Base-by-base conservation (phyloP, 1,140 invertebrate species). In the Pogonus chalceus region DNA sequence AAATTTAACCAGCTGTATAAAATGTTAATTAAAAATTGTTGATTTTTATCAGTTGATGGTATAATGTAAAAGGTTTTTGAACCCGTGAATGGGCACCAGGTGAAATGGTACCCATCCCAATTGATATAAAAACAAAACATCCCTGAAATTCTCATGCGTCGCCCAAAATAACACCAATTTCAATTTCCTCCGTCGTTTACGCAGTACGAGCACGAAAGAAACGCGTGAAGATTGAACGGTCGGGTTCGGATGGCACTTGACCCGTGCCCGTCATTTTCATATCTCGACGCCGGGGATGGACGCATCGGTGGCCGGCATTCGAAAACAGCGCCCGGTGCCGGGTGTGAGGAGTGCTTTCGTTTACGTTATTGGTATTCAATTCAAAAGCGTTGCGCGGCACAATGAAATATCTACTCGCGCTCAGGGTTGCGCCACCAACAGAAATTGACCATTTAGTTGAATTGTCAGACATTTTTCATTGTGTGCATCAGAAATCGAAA, bases 361-460 rank as follows among this genome's bases (percentile, higher is more conserved):
- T 43, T 12, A 43, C 9, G 37, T 43, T 43, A 43, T 43, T 43
- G 37, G 37, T 43, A 43, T 43, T 43, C 37, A 43, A 43, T 43
- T 43, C 37, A 18, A 18, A 43, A 43, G 37, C 37, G 18, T 10
- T 10, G 18, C 26, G 7, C 7, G 18, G 18, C 18, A 43, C 37
- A 43, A 43, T 43, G 37, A 43, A 43, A 43, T 43, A 43, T 43
- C 37, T 43, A 43, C 37, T 43, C 9, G 9, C 18, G 37, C 37
- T 7, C 9, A 43, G 37, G 37, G 37, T 7, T 7, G 37, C 9
- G 18, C 18, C 7, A 43, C 7, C 37, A 16, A 43, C 37, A 43
- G 37, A 43, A 43, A 43, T 43, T 43, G 37, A 43, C 37, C 37
- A 43, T 43, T 43, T 43, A 43, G 37, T 43, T 43, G 18, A 43